These are phyloP conservation scores for Fulica atra DNA, from an alignment of 2,113 vertebrate species.

Conservation along the genomic window DNA sequence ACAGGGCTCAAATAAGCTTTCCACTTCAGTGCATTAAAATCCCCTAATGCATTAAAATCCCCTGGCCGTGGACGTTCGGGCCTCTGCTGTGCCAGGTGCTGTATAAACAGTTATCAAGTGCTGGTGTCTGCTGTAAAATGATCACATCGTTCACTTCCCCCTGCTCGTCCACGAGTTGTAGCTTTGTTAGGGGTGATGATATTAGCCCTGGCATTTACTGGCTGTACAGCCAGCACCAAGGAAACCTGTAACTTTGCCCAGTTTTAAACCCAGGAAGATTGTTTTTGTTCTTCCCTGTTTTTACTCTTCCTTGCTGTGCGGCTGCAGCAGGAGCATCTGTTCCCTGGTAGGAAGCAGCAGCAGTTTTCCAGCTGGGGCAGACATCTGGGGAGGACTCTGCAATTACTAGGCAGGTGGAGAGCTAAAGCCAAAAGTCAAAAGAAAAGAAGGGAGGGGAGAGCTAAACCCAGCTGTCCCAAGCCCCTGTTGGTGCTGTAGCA, in stretches of 20 bases:
- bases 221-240: background rate
- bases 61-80: background rate
- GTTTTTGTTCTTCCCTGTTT: background rate
- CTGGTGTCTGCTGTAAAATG: conserved; percentile 22
- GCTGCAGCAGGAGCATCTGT: background rate
- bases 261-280: background rate
- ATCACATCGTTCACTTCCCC: background rate
- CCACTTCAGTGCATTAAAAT: conserved; percentile 50
- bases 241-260: background rate
- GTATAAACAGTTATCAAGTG: conserved; percentile 22
- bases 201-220: conserved; percentile 14
- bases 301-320: background rate
- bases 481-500: background rate
- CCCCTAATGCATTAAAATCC: conserved; percentile 42
- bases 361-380: background rate
- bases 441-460: background rate
- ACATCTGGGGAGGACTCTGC: background rate
- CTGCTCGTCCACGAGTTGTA: background rate
- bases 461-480: background rate
- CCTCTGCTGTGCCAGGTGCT: conserved; percentile 29
- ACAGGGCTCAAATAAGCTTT: conserved; percentile 46
- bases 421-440: background rate
- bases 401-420: background rate
- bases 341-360: background rate
- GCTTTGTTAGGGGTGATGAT: conserved; percentile 33